These are phyloP conservation scores for Phenacoccus solenopsis DNA, from an alignment of 1,140 invertebrate genomes.

Conservation along the genomic window DNA sequence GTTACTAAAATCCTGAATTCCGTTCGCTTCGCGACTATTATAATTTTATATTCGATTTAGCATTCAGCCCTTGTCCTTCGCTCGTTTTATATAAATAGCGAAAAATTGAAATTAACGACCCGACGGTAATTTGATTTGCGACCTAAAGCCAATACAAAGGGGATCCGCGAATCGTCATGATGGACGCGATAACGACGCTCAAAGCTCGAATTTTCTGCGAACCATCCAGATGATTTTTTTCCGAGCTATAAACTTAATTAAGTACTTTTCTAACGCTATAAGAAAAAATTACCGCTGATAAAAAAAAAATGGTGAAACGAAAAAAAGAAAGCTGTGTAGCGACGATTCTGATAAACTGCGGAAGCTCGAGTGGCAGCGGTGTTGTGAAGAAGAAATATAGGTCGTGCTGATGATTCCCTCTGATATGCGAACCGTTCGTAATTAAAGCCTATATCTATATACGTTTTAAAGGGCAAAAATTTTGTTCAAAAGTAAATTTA, in stretches of 20 bases:
- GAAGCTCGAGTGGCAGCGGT: not conserved
- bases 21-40: too few species aligned
- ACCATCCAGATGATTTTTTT: too few species aligned
- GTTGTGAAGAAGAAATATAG: not conserved
- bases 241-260: not conserved
- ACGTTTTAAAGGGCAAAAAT: not conserved
- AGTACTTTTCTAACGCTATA: not conserved
- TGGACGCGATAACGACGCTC: too few species aligned
- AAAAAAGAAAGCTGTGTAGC: not conserved
- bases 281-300: not conserved
- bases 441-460: not conserved
- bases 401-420: not conserved
- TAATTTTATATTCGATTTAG: too few species aligned
- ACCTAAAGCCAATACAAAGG: too few species aligned
- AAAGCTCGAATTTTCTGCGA: too few species aligned
- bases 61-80: too few species aligned
- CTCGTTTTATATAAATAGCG: too few species aligned
- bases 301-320: not conserved
- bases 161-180: too few species aligned
- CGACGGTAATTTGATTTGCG: too few species aligned
- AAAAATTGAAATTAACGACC: too few species aligned
- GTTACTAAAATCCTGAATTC: too few species aligned
- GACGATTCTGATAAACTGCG: not conserved
- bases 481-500: constrained; percentile 3
- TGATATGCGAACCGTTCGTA: not conserved